Base-by-base conservation (phyloP, 2,113 vertebrate genomes). In the Coturnix japonica region DNA sequence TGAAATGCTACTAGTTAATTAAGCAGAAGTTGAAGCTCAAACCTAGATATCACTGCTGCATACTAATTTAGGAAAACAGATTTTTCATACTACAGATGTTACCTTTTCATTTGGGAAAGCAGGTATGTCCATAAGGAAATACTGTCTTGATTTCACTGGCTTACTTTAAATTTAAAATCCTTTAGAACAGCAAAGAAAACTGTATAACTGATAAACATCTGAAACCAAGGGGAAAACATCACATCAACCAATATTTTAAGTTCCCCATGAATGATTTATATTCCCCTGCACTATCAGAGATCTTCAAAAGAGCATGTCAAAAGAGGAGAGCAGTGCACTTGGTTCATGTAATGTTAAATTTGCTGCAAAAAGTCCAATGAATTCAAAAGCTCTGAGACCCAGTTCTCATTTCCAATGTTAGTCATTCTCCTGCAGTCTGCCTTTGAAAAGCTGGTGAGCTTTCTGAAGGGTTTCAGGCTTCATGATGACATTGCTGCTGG, bases 211-310 rank as follows among this genome's bases (percentile, higher is more conserved):
- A 90, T 85, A 92, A 95, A 89, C 86, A 83, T 86, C 81, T 84
- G 76, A 93, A 79, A 90, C 76, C 51, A 74, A 87, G 61, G 63
- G 59, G 69, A 41, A 92, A 90, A 87, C 75, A 75, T 95, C 7
- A 25, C 54, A 87, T 81, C 72, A 53, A 94, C 81, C 89, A 92
- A 89, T 91, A 91, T 91, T 95, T 94, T 91, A 88, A 91, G 72
- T 63, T 95, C 28, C 18, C 71, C 35, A 87, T 95, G 41, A 95
- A 95, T 95, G 83, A 96, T 95, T 97, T 95, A 95, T 72, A 85
- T 90, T 44, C 19, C 51, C 35, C 56, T 82, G 65, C 46, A 86
- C 77, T 81, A 89, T 51, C 79, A 83, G 31, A 72, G 80, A 54
- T 80, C 93, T 94, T 96, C 90, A 96, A 95, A 94, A 71, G 78